These are phyloP conservation scores for Zygothrica quintamaculata DNA, from an alignment of 2,888 invertebrate genomes.

Conservation along the genomic window DNA sequence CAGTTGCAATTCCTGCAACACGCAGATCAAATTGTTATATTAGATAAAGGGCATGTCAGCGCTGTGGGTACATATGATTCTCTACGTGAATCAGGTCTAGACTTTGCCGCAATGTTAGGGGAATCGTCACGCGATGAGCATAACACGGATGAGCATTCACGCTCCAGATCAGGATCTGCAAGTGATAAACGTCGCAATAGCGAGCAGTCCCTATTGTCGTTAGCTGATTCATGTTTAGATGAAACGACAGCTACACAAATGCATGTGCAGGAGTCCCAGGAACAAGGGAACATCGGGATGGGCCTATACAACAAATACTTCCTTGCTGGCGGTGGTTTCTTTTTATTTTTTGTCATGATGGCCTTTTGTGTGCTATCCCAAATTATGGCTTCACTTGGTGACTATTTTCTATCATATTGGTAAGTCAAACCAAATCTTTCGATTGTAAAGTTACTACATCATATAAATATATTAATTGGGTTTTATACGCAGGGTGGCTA, in stretches of 20 bases:
- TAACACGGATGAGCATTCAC: slow-evolving; percentile 63
- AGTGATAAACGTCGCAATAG: slow-evolving; percentile 82
- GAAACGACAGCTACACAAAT: slow-evolving; percentile 76
- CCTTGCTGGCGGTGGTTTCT: slow-evolving; percentile 88
- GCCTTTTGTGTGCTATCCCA: slow-evolving; percentile 89
- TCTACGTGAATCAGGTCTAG: slow-evolving; percentile 89
- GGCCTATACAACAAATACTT: slow-evolving; percentile 89
- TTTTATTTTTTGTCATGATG: slow-evolving; percentile 87
- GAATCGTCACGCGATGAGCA: slow-evolving; percentile 85
- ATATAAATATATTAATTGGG: not conserved
- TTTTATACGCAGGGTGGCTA: slow-evolving; percentile 56
- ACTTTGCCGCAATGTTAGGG: slow-evolving; percentile 90
- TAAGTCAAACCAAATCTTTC: slow-evolving; percentile 28
- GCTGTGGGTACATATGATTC: slow-evolving; percentile 89
- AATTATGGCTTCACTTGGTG: slow-evolving; percentile 89
- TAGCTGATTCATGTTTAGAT: slow-evolving; percentile 84
- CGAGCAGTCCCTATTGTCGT: slow-evolving; percentile 85
- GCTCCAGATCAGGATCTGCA: slow-evolving; percentile 71
- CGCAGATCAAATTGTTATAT: slow-evolving; percentile 86
- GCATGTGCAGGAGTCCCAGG: slow-evolving; percentile 86
- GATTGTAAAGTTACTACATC: not conserved
- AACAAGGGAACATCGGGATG: slow-evolving; percentile 87
- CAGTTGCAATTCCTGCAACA: slow-evolving; percentile 91
- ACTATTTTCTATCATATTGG: slow-evolving; percentile 93
- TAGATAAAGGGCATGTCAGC: slow-evolving; percentile 83